Percentiles rank a stretch among this genome's conserved stretches.
Conservation (phyloP, 2,888 invertebrate species). For the Cheilosia scutellata region DNA sequence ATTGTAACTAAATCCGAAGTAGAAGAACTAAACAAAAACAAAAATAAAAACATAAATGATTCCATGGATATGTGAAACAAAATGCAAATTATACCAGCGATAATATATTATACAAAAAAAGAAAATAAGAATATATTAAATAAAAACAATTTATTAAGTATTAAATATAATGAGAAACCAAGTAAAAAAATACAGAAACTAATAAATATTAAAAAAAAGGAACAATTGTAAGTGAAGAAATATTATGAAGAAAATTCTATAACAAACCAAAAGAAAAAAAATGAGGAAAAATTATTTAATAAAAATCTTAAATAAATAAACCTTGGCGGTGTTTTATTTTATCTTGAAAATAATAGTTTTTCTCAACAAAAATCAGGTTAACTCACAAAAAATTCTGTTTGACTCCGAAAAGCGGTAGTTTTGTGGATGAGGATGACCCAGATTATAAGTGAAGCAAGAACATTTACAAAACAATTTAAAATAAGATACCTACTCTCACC, state of each 20-base stretch:
- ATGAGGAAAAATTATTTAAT: slow-evolving; percentile 65
- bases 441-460: no score
- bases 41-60: slow-evolving; percentile 32
- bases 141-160: slow-evolving; percentile 51
- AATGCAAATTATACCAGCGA: slow-evolving; percentile 75
- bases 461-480: no score
- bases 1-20: slow-evolving; percentile 51
- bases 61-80: slow-evolving; percentile 70
- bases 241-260: slow-evolving; percentile 58
- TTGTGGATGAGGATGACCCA: no score
- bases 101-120: slow-evolving; percentile 73
- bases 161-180: slow-evolving; percentile 38
- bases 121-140: slow-evolving; percentile 58
- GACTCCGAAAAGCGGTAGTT: no score
- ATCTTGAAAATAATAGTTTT: neutral
- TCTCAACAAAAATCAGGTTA: no score
- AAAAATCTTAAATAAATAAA: slow-evolving; percentile 68
- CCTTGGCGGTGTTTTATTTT: slow-evolving; percentile 18
- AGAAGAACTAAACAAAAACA: slow-evolving; percentile 30
- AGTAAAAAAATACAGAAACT: slow-evolving; percentile 27
- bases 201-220: slow-evolving; percentile 57
- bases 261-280: slow-evolving; percentile 50
- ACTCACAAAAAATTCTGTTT: no score
- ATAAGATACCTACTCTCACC: no score
- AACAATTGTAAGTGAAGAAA: slow-evolving; percentile 71